phyloP scores from a whole-genome alignment of 2,888 invertebrate genomes.

The Anthophora plumipes region DNA sequence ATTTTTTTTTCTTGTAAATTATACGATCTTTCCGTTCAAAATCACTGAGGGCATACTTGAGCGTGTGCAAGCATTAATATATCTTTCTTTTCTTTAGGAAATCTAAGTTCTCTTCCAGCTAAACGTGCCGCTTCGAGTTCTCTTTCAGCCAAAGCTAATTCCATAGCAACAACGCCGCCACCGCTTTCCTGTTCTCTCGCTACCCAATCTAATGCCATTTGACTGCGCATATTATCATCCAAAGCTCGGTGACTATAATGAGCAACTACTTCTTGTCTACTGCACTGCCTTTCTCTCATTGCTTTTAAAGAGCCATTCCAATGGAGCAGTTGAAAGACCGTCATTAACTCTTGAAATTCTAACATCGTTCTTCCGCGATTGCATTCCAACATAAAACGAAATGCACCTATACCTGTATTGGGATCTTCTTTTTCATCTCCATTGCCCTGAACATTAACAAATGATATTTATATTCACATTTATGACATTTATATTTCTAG shows the following conservation, averaged over 20 bases:
- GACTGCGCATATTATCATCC: constrained; percentile 97
- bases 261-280: constrained; percentile 95
- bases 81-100: constrained; percentile 98
- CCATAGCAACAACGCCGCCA: constrained; percentile 90
- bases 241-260: constrained; percentile 96
- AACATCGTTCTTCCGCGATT: constrained; percentile 94
- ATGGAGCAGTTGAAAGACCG: constrained; percentile 97
- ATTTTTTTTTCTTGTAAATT: constrained; percentile 6
- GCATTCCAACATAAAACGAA: constrained; percentile 88
- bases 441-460: constrained; percentile 86
- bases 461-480: no score
- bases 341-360: constrained; percentile 98
- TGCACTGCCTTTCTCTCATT: constrained; percentile 97
- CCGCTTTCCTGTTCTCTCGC: constrained; percentile 91
- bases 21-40: constrained; percentile 10
- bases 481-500: not conserved
- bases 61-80: constrained; percentile 95
- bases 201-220: constrained; percentile 98
- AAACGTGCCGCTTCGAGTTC: constrained; percentile 94
- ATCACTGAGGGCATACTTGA: constrained; percentile 87
- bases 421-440: constrained; percentile 84
- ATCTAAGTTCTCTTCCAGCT: constrained; percentile 95
- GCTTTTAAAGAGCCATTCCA: constrained; percentile 99
- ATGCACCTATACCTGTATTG: constrained; percentile 92
- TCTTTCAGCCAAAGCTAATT: constrained; percentile 93